Conservation (phyloP, 2,888 invertebrate genomes). For the Chaitophorus viminalis region DNA sequence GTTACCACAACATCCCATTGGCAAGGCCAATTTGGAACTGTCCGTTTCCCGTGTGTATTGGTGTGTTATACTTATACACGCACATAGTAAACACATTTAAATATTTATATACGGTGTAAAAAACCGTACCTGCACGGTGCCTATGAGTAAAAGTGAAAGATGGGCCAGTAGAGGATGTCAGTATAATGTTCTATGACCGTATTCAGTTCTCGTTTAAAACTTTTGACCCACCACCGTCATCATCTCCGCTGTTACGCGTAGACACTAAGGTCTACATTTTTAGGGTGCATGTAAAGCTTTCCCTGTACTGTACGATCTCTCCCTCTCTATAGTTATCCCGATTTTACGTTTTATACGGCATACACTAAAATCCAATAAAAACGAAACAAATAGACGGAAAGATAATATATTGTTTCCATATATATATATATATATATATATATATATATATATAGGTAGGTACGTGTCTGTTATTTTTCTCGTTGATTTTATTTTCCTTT, state of each 20-base stretch:
- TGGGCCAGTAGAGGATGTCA: conserved; percentile 3
- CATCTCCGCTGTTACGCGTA: conserved; percentile 10
- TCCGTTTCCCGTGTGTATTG: neutral
- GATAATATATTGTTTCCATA: conserved; percentile 30
- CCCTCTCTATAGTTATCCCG: neutral
- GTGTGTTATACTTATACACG: neutral
- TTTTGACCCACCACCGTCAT: neutral
- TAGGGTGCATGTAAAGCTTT: neutral
- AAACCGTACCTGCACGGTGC: too few species aligned
- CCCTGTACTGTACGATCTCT: neutral
- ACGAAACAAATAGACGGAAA: conserved; percentile 40
- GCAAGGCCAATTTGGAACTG: conserved; percentile 41
- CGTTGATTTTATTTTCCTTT: conserved; percentile 4
- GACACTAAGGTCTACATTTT: neutral
- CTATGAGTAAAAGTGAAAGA: neutral
- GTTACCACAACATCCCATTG: conserved; percentile 21
- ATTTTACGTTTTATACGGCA: conserved; percentile 7
- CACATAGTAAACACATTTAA: neutral
- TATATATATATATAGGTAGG: too few species aligned
- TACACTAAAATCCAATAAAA: conserved; percentile 42
- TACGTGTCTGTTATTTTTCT: neutral
- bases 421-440: too few species aligned
- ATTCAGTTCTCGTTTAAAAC: neutral
- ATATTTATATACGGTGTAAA: too few species aligned
- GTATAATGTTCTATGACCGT: conserved; percentile 16